Conservation (phyloP, 2,888 invertebrate genomes). For the Bedellia somnulentella region DNA sequence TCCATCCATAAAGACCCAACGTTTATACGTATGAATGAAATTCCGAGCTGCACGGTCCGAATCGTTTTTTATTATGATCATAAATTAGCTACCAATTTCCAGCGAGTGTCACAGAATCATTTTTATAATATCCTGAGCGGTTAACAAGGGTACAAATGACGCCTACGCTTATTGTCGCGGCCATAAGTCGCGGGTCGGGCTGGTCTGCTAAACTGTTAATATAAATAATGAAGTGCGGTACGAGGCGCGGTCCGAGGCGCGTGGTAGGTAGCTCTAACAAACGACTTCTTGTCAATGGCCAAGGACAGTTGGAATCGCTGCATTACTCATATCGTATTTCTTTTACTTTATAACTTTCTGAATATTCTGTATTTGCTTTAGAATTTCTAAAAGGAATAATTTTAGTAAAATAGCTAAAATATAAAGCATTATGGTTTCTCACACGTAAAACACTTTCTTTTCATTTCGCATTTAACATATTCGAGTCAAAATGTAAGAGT, state of each 20-base stretch:
- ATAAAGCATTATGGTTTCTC: too few relatives aligned
- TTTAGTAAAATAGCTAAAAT: too few relatives aligned
- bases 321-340: too few relatives aligned
- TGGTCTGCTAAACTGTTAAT: conserved; percentile 61
- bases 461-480: too few relatives aligned
- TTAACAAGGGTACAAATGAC: conserved; percentile 60
- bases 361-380: too few relatives aligned
- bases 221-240: conserved; percentile 61
- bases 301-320: too few relatives aligned
- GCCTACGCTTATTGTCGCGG: conserved; percentile 58
- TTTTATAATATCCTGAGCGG: conserved; percentile 60
- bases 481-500: too few relatives aligned
- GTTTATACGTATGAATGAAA: conserved; percentile 64
- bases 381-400: too few relatives aligned
- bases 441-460: too few relatives aligned
- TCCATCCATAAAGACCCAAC: conserved; percentile 59
- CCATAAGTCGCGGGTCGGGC: conserved; percentile 46
- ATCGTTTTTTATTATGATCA: conserved; percentile 57
- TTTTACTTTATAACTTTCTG: too few relatives aligned
- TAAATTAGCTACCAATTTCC: conserved; percentile 59
- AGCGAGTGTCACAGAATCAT: conserved; percentile 59
- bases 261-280: conserved; percentile 52
- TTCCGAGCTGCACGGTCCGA: conserved; percentile 50
- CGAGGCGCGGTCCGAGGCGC: conserved; percentile 49
- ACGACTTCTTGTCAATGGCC: too few relatives aligned